A percentile compares a stretch with the other conserved stretches of the same genome.
phyloP scores from a whole-genome alignment of 1,140 invertebrate species.

The Babylonia areolata region DNA sequence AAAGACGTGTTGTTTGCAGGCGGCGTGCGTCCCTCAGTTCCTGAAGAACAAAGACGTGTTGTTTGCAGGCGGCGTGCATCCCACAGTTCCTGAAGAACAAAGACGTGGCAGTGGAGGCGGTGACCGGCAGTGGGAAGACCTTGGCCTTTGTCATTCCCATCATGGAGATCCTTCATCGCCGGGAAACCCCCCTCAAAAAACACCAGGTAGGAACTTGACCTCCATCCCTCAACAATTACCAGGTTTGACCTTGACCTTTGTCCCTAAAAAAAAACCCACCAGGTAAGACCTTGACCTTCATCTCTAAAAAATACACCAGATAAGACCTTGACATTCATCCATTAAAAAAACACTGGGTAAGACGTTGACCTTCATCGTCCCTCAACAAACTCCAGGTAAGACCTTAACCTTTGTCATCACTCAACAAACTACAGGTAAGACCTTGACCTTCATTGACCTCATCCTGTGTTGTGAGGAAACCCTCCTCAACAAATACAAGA shows the following conservation, averaged over 20 bases:
- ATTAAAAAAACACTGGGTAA: too few species aligned
- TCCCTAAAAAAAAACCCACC: too few species aligned
- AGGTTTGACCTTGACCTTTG: neutral
- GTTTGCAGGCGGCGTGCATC: slow-evolving; percentile 87
- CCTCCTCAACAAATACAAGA: too few species aligned
- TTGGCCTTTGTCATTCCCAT: slow-evolving; percentile 95
- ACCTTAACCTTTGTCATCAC: too few species aligned
- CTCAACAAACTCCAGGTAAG: too few species aligned
- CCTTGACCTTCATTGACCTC: too few species aligned
- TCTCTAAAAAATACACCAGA: too few species aligned
- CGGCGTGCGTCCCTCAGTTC: slow-evolving; percentile 91
- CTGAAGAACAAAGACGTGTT: slow-evolving; percentile 93
- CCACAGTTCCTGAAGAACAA: slow-evolving; percentile 92
- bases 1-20: slow-evolving; percentile 83
- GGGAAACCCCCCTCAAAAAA: slow-evolving; percentile 82
- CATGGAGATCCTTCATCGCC: slow-evolving; percentile 86
- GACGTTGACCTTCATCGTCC: too few species aligned
- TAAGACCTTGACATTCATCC: too few species aligned
- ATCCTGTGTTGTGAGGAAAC: too few species aligned
- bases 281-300: too few species aligned
- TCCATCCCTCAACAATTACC: neutral
- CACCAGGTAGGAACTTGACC: slow-evolving; percentile 80
- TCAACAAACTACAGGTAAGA: too few species aligned
- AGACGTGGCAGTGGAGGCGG: slow-evolving; percentile 97
- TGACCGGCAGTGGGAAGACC: slow-evolving; percentile 98